Evolutionary conservation across 2,113 vertebrate genomes (phyloP).

Genomic region (Vidua macroura): DNA sequence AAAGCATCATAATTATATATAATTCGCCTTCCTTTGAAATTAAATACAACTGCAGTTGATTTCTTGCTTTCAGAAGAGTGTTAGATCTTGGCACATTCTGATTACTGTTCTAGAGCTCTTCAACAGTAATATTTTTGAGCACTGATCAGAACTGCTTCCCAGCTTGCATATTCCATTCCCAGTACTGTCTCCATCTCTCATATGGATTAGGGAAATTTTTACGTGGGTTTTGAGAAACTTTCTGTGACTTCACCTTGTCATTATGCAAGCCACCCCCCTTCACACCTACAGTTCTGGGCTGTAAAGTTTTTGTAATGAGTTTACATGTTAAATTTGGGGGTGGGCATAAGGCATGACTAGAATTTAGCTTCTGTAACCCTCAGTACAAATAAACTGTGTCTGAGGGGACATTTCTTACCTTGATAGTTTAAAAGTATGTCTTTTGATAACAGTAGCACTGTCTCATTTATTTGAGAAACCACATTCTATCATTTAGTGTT

Average conservation of each 20-base stretch:
- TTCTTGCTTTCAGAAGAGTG: conserved; percentile 3
- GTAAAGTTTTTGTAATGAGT: conserved; percentile 40
- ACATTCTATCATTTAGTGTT: neutral
- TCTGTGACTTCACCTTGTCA: conserved; percentile 58
- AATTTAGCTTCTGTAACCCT: conserved; percentile 31
- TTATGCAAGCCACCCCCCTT: conserved; percentile 56
- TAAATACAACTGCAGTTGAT: neutral
- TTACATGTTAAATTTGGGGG: conserved; percentile 27
- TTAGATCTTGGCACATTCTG: neutral
- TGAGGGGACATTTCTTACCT: conserved; percentile 8
- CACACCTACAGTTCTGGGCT: conserved; percentile 48
- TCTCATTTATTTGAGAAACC: neutral
- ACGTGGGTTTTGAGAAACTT: conserved; percentile 54
- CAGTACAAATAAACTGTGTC: neutral
- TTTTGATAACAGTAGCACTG: neutral
- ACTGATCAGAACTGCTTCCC: neutral
- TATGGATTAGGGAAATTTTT: conserved; percentile 62
- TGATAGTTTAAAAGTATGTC: neutral
- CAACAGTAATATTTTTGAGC: conserved; percentile 38
- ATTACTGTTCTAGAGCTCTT: conserved; percentile 38
- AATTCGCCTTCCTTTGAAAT: neutral
- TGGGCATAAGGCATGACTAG: conserved; percentile 26
- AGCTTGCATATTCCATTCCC: neutral
- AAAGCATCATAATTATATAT: neutral
- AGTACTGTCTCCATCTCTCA: conserved; percentile 1